phyloP scores from a whole-genome alignment of 1,140 invertebrate genomes.

The Drosophila setifemur region DNA sequence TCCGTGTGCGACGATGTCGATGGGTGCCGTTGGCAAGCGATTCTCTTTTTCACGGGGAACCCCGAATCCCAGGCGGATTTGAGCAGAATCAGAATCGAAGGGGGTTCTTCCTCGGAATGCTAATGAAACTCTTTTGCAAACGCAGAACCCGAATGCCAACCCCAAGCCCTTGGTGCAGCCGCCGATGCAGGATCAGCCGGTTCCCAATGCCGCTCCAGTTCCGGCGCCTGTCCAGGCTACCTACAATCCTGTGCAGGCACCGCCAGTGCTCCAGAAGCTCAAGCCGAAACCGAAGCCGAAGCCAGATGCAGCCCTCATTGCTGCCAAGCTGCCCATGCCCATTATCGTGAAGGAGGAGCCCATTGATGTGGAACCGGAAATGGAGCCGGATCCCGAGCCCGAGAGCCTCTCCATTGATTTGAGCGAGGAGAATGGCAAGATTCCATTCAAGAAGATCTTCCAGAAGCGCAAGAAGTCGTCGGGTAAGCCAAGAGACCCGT shows the following conservation, averaged over 20 bases:
- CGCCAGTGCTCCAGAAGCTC: not conserved
- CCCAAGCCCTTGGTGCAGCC: slow-evolving; percentile 33
- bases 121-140: slow-evolving; percentile 26
- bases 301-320: not conserved
- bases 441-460: slow-evolving; percentile 79
- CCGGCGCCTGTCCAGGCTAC: not conserved
- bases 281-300: not conserved
- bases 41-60: slow-evolving; percentile 20
- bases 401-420: not conserved
- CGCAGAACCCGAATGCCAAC: slow-evolving; percentile 56
- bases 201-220: not conserved
- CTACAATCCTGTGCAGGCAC: not conserved
- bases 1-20: slow-evolving; percentile 8
- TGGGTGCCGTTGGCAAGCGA: slow-evolving; percentile 16
- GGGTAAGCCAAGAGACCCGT: slow-evolving; percentile 39
- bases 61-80: too few relatives aligned
- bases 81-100: too few relatives aligned
- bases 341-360: slow-evolving; percentile 45
- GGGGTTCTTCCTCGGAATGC: too few relatives aligned
- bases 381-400: not conserved
- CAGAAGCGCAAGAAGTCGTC: slow-evolving; percentile 79
- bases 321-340: slow-evolving; percentile 7
- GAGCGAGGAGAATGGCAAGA: slow-evolving; percentile 54
- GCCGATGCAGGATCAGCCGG: not conserved
- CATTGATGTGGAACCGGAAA: not conserved